Base-by-base conservation (phyloP, 2,888 invertebrate genomes). In the Matsumyia berberina region DNA sequence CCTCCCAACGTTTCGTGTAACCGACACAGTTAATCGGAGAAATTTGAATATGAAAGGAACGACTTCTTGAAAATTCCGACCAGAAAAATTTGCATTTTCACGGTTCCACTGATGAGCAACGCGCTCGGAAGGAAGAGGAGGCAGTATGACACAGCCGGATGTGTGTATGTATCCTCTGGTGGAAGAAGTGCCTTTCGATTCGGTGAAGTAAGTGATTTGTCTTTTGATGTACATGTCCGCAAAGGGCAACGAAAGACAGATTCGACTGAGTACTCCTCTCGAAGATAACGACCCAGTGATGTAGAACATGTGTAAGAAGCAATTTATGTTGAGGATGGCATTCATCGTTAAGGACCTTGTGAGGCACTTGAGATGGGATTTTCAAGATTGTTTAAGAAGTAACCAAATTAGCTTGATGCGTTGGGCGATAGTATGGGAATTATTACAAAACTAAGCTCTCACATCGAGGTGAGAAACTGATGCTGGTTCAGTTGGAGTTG, bases 21-120 rank as follows among this genome's bases (percentile, higher is more conserved):
- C 86, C 86, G 86, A 86, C 73, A 86, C 86, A 77, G 86, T 86
- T 86, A 86, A 86, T 86, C 86, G 86, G 31, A 6, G 15, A 81
- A 77, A 86, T 86, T 86, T 86, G 67, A 81, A 86, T 86, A 81
- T 86, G 80, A 86, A 86, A 86, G 57, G 80, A 39, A 67, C 55
- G 67, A 78, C 73, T 83, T 78, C 70, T 73, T 67, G 55, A 66
- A 76, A 69, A 66, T 62, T 55, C 46, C 19, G n/a, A 53, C 1
- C 1, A 24, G 4, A 77, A 49, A 72, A 76, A 81, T 81, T 81
- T 81, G 76, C 74, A 81, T 81, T 64, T 74, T n/a, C 62, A 74
- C 46, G 19, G 46, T 5, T 29, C 15, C 46, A 57, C 24, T 31
- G 62, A 74, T 24, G 69, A 67, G 12, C 35, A 66, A 39, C 57